A percentile compares a stretch with the other conserved stretches of the same genome.
Conservation (phyloP, 2,113 vertebrate species). For the Gobiocypris rarus region DNA sequence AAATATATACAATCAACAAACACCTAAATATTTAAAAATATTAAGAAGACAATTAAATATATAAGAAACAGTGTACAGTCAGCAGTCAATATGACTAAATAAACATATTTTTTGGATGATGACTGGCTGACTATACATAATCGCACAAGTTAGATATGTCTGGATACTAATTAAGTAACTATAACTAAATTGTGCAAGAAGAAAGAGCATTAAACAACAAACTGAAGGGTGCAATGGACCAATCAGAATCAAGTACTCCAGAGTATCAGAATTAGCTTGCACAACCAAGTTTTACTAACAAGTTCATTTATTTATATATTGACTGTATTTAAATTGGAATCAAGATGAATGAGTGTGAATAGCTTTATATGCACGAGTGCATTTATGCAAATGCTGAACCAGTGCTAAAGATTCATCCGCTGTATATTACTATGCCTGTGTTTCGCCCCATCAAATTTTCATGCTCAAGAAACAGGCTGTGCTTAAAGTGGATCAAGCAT, state of each 20-base stretch:
- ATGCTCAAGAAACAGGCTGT: slow-evolving; percentile 8
- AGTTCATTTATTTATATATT: not conserved
- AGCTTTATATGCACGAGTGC: not conserved
- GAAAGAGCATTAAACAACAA: not conserved
- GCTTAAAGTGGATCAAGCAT: slow-evolving; percentile 1
- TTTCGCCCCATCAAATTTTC: slow-evolving; percentile 7
- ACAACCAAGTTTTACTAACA: not conserved
- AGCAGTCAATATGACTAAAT: not conserved
- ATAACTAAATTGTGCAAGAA: not conserved
- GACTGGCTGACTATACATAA: not conserved
- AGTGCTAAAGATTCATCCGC: not conserved
- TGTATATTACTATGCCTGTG: not conserved
- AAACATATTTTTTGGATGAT: not conserved
- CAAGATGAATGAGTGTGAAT: not conserved
- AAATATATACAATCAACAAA: not conserved
- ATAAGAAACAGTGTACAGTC: not conserved
- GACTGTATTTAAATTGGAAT: not conserved
- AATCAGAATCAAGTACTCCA: too few relatives aligned
- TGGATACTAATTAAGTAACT: not conserved
- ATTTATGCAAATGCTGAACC: not conserved
- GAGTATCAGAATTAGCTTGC: not conserved
- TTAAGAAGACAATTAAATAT: not conserved
- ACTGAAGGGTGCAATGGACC: not conserved
- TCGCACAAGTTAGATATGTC: not conserved
- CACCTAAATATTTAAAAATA: not conserved